Base-by-base conservation (phyloP, 2,797 vertebrate genomes). In the Sarcoramphus papa region DNA sequence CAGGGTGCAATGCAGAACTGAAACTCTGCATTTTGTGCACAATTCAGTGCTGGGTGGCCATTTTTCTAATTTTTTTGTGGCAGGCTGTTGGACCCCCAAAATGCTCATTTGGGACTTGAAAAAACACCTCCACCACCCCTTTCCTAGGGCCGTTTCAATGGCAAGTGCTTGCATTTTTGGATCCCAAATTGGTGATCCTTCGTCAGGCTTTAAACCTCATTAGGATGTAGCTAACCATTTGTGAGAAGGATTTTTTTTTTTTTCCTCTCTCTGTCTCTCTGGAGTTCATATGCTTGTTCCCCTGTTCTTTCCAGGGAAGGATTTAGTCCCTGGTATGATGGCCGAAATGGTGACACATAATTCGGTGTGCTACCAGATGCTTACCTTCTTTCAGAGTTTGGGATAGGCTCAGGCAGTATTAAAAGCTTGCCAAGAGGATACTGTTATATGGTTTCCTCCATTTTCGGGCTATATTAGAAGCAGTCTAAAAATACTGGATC, bases 11-110 rank as follows among this genome's bases (percentile, higher is more conserved):
- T 96, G 96, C 96, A 90, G 95, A 94, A 12, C 63, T 73, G 75
- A 86, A 95, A 86, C 91, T 95, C 93, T 88, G 95, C 95, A 60
- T 94, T 96, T 94, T 57, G 76, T 84, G 93, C 90, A 81, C 85
- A 92, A 85, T 94, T 95, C 82, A 47, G 85, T 48, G 59, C 79
- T 41, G 82, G 69, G 96, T 94, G 95, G 95, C 95, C 92, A 93
- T 96, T 93, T 96, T 95, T 92, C 80, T 59, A 50, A 23, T 68
- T 67, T 65, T 74, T 74, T 65, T 21, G 27, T 72, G 79, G 31
- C 67, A 35, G 59, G 15, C 47, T 86, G 10, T 47, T 74, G 48
- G 57, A 57, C 31, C 59, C 74, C 41, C 5, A 40, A 67, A 79
- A 91, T 63, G 31, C 54, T 84, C 8, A 3, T 91, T 59, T 45